Base-by-base conservation (phyloP, 2,797 vertebrate genomes). In the Podarcis lilfordi region DNA sequence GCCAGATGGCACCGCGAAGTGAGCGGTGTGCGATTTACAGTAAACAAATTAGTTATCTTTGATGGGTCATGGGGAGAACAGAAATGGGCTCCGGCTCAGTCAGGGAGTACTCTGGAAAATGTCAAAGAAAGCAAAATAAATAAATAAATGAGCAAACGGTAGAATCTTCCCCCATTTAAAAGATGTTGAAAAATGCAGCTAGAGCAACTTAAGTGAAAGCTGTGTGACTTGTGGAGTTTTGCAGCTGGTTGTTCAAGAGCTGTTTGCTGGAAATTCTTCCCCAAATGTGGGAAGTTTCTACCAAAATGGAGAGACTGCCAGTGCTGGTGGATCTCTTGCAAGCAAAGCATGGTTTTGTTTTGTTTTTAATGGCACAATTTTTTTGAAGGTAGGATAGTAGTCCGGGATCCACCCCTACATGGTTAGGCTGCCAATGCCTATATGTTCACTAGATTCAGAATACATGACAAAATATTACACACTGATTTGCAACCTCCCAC, bases 21-120 rank as follows among this genome's bases (percentile, higher is more conserved):
- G 95, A 97, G 96, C 93, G 95, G 96, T 97, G 97, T 96, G 96
- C 96, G 97, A 97, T 98, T 98, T 98, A 97, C 97, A 97, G 98
- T 98, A 98, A 98, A 99, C 98, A 98, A 97, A 98, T 99, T 98
- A 96, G 98, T 98, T 98, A 98, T 98, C 95, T 96, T 95, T 98
- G 98, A 98, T 92, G 96, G 98, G 97, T 98, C 98, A 96, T 98
- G 97, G 97, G 96, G 98, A 98, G 98, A 96, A 93, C 90, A 95
- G 96, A 97, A 97, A 95, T 43, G 89, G 94, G 92, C 95, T 93
- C 96, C 93, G 92, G 76, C 95, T 97, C 97, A 97, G 94, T 97
- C 96, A 97, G 91, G 89, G 95, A 96, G 91, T 89, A 80, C 75
- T 96, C 93, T 93, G 92, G 94, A 95, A 97, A 97, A 96, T 21